Conservation (phyloP, 1,140 invertebrate species). For the Leucophenga varia region DNA sequence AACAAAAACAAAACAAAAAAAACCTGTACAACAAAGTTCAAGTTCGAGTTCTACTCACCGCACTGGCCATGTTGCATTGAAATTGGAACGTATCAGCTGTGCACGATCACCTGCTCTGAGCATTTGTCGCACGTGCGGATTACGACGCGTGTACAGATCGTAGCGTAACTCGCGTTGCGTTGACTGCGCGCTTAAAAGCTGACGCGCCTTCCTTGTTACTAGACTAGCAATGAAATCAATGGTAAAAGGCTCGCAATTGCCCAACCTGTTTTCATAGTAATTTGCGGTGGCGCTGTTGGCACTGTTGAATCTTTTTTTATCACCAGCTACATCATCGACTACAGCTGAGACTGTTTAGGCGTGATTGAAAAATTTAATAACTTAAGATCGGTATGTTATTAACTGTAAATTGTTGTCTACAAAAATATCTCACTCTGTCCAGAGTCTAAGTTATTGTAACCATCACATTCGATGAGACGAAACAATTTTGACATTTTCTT, state of each 20-base stretch:
- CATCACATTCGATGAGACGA: too few relatives aligned
- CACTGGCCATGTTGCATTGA: constrained; percentile 31
- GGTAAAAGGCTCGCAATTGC: constrained; percentile 19
- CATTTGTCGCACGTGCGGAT: constrained; percentile 21
- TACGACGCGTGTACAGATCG: constrained; percentile 21
- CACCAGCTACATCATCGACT: too few relatives aligned
- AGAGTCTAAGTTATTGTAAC: too few relatives aligned
- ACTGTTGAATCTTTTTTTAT: too few relatives aligned
- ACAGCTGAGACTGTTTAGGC: too few relatives aligned
- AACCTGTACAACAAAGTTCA: background rate
- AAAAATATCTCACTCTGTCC: too few relatives aligned
- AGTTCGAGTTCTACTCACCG: constrained; percentile 15
- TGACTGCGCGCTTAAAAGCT: constrained; percentile 7
- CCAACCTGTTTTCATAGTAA: constrained; percentile 15
- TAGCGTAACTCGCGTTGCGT: constrained; percentile 9
- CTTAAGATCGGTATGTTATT: too few relatives aligned
- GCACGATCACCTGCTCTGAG: constrained; percentile 23
- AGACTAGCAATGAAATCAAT: constrained; percentile 20
- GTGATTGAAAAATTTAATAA: too few relatives aligned
- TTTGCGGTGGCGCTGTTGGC: too few relatives aligned
- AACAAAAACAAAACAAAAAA: background rate
- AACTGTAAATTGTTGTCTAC: too few relatives aligned
- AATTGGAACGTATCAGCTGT: constrained; percentile 29
- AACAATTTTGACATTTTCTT: too few relatives aligned
- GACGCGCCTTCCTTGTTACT: constrained; percentile 17